These are phyloP conservation scores for Phyllostomus hastatus DNA, from an alignment of 2,113 vertebrate genomes.

Conservation along the genomic window DNA sequence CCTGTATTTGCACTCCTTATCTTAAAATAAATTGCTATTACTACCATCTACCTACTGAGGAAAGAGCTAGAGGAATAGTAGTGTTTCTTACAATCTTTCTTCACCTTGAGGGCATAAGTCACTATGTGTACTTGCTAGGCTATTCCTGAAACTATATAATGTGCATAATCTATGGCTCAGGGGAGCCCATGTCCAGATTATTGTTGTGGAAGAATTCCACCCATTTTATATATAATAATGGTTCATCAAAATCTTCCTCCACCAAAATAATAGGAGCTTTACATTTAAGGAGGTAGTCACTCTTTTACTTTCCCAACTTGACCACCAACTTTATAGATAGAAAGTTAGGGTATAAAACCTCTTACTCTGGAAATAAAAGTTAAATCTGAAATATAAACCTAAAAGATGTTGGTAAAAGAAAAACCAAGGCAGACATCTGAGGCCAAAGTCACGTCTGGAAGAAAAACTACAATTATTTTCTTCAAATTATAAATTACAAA, in stretches of 20 bases:
- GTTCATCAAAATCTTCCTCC: background rate
- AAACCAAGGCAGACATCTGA: background rate
- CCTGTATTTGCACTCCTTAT: background rate
- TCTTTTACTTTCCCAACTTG: background rate
- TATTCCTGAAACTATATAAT: background rate
- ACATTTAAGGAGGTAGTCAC: background rate
- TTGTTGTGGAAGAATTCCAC: background rate
- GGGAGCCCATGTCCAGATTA: background rate
- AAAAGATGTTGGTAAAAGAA: background rate
- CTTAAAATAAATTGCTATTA: background rate
- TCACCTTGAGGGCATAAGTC: background rate
- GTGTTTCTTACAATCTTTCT: background rate
- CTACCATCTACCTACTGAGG: background rate
- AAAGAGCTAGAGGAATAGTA: background rate
- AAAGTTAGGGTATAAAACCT: background rate
- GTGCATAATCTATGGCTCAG: background rate
- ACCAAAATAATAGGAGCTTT: background rate
- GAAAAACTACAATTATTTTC: background rate
- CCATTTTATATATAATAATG: background rate
- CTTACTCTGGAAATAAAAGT: background rate
- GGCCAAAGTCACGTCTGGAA: background rate
- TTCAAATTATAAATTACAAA: conserved; percentile 12
- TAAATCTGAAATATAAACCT: background rate
- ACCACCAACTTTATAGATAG: background rate
- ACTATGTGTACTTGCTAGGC: background rate